These are phyloP conservation scores for Harpegnathos saltator DNA, from an alignment of 1,140 invertebrate genomes.

Conservation along the genomic window DNA sequence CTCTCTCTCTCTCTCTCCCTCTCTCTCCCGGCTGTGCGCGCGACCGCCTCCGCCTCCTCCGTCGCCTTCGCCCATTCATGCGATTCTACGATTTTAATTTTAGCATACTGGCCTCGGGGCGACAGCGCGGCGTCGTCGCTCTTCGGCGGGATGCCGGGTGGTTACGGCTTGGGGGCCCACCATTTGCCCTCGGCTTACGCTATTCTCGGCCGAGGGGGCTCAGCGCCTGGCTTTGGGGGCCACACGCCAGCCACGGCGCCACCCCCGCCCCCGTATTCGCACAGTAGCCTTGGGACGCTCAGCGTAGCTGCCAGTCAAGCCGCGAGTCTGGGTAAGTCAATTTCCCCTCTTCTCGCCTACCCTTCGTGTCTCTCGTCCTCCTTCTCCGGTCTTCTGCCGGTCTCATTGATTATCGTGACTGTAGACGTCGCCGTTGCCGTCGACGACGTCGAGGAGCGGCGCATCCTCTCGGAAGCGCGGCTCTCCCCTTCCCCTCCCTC, in stretches of 20 bases:
- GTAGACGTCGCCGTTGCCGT: not conserved
- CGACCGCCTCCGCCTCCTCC: no score
- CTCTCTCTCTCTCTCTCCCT: no score
- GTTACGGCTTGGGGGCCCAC: slow-evolving; percentile 86
- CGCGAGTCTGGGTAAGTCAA: slow-evolving; percentile 89
- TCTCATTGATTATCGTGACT: slow-evolving; percentile 23
- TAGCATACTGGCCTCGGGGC: slow-evolving; percentile 90
- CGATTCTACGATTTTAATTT: slow-evolving; percentile 70
- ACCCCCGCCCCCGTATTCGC: slow-evolving; percentile 84
- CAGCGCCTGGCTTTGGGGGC: slow-evolving; percentile 85
- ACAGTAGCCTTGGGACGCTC: slow-evolving; percentile 89
- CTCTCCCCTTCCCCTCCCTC: no score
- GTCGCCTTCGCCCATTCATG: slow-evolving; percentile 3
- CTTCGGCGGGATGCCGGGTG: slow-evolving; percentile 86
- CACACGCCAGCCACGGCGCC: slow-evolving; percentile 87
- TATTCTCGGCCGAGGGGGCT: slow-evolving; percentile 82
- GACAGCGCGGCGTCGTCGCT: slow-evolving; percentile 85
- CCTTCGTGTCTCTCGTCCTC: not conserved
- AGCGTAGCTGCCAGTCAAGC: slow-evolving; percentile 93
- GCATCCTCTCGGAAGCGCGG: not conserved
- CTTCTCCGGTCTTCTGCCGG: not conserved
- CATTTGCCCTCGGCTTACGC: slow-evolving; percentile 85
- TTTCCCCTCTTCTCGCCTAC: slow-evolving; percentile 61
- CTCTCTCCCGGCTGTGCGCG: no score
- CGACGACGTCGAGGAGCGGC: no score